Evolutionary conservation across 23 tunicate species (phyloP).

Genomic region (Trididemnum nubilum): DNA sequence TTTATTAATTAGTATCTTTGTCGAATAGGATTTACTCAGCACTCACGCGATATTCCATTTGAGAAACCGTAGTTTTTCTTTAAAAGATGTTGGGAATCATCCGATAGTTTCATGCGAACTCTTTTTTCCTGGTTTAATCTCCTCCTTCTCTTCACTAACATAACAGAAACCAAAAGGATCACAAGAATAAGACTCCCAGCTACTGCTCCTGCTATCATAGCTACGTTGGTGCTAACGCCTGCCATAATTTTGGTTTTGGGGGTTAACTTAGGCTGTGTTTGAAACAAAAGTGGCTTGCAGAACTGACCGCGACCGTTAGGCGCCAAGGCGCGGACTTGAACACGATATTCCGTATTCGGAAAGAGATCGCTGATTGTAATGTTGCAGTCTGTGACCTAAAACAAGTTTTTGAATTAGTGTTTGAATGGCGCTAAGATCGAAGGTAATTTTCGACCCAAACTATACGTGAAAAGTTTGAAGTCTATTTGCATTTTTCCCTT

Average conservation of each 20-base stretch:
- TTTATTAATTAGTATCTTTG: too few species aligned
- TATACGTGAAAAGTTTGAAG: too few species aligned
- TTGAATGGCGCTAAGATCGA: too few species aligned
- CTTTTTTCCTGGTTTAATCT: background rate
- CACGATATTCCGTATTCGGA: constrained; percentile 40
- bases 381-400: constrained; percentile 44
- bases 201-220: background rate
- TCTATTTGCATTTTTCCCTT: too few species aligned
- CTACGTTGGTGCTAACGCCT: constrained; percentile 10
- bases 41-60: too few species aligned
- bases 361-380: constrained; percentile 37
- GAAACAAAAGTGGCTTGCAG: constrained; percentile 13
- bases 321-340: constrained; percentile 56
- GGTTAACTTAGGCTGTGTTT: background rate
- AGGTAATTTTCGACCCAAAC: too few species aligned
- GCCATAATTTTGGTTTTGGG: background rate
- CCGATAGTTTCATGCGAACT: background rate
- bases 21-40: too few species aligned
- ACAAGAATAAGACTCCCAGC: constrained; percentile 25
- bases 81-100: background rate
- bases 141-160: background rate
- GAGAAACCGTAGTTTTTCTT: background rate
- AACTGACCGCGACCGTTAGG: constrained; percentile 47
- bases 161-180: constrained; percentile 5
- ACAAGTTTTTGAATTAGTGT: background rate